phyloP scores from a whole-genome alignment of 2,888 invertebrate genomes.

The Drosophila bunnanda region DNA sequence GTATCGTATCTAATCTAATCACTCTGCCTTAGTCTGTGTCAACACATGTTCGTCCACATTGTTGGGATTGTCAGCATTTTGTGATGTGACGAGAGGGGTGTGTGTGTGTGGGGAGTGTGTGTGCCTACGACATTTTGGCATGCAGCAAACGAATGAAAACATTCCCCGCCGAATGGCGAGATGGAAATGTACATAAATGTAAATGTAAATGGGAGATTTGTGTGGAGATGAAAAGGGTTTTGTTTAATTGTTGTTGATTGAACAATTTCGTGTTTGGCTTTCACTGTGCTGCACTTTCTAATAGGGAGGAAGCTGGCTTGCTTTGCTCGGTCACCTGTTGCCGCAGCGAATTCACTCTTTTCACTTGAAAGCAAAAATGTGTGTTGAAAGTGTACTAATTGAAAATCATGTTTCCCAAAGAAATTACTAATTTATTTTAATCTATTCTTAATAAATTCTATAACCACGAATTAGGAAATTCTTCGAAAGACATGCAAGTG shows the following conservation, averaged over 20 bases:
- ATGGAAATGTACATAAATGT: slow-evolving; percentile 16
- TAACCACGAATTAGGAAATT: neutral
- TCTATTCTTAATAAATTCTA: neutral
- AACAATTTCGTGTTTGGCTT: slow-evolving; percentile 58
- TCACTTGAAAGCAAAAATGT: neutral
- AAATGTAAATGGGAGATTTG: slow-evolving; percentile 21
- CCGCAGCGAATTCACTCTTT: slow-evolving; percentile 4
- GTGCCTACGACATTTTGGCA: slow-evolving; percentile 28
- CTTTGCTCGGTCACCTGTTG: slow-evolving; percentile 28
- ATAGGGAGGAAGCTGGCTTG: slow-evolving; percentile 25
- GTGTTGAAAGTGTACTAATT: too few relatives aligned
- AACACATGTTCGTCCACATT: slow-evolving; percentile 39
- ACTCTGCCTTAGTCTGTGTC: slow-evolving; percentile 21
- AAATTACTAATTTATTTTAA: too few relatives aligned
- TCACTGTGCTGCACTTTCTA: slow-evolving; percentile 76
- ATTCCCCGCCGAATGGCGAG: slow-evolving; percentile 22
- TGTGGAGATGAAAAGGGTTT: slow-evolving; percentile 56
- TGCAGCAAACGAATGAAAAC: slow-evolving; percentile 33
- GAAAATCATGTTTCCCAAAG: too few relatives aligned
- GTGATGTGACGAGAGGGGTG: neutral
- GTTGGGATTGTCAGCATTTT: slow-evolving; percentile 27
- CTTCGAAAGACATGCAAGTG: neutral
- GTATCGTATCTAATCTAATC: slow-evolving; percentile 42
- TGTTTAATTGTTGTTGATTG: slow-evolving; percentile 66
- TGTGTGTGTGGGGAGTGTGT: neutral